Evolutionary conservation across 2,113 vertebrate genomes (phyloP).

Genomic region (Epinephelus lanceolatus): DNA sequence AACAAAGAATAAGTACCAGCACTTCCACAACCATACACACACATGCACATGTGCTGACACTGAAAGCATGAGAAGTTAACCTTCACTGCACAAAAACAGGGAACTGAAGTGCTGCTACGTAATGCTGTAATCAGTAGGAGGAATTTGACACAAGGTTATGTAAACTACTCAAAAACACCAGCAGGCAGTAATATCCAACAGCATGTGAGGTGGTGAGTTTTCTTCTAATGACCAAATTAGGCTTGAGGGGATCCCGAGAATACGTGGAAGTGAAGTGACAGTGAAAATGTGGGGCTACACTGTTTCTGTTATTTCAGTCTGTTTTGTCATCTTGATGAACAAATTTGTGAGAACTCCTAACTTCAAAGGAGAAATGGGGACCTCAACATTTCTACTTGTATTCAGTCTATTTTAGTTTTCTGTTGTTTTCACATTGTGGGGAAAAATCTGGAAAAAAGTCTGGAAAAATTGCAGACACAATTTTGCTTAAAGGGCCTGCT

Average conservation of each 20-base stretch:
- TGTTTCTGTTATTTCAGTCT: slow-evolving; percentile 10
- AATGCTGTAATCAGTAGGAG: slow-evolving; percentile 60
- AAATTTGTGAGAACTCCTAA: background rate
- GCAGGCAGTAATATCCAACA: slow-evolving; percentile 39
- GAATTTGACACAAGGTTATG: slow-evolving; percentile 62
- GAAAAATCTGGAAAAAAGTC: background rate
- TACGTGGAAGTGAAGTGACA: slow-evolving; percentile 22
- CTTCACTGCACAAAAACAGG: slow-evolving; percentile 25
- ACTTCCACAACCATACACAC: background rate
- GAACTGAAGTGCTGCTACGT: slow-evolving; percentile 36
- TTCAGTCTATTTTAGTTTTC: background rate
- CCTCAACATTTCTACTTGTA: background rate
- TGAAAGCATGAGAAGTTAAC: slow-evolving; percentile 17
- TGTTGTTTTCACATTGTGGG: background rate
- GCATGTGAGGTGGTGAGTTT: slow-evolving; percentile 19
- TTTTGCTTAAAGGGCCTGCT: background rate
- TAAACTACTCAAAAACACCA: slow-evolving; percentile 52
- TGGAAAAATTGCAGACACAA: background rate
- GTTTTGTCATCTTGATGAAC: slow-evolving; percentile 3
- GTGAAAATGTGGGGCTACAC: background rate
- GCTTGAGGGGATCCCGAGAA: slow-evolving; percentile 12
- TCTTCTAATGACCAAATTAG: slow-evolving; percentile 45
- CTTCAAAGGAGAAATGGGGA: background rate
- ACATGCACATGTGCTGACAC: slow-evolving; percentile 15
- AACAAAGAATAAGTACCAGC: background rate